These are phyloP conservation scores for Burhinus bistriatus DNA, from an alignment of 2,113 vertebrate species.

Conservation along the genomic window DNA sequence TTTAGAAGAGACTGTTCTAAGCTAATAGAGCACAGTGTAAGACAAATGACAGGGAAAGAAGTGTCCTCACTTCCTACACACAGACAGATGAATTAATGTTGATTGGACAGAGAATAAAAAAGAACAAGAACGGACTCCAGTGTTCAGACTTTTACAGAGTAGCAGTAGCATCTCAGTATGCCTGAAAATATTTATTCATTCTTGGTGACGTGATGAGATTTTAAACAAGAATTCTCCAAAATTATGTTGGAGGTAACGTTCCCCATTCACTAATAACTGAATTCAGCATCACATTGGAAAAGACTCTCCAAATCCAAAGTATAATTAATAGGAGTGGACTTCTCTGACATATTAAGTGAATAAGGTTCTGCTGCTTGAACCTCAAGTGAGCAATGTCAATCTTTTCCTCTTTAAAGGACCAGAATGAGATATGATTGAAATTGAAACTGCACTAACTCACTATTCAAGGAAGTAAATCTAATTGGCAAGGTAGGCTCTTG, in stretches of 20 bases:
- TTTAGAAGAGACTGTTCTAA: constrained; percentile 4
- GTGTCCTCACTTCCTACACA: constrained; percentile 7
- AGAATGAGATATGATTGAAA: background rate
- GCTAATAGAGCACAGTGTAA: background rate
- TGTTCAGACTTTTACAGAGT: background rate
- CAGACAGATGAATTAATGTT: background rate
- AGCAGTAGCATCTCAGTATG: background rate
- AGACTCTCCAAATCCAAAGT: background rate
- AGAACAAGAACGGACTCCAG: background rate
- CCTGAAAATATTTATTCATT: background rate
- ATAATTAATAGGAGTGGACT: background rate
- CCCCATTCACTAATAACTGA: background rate
- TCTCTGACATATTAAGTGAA: background rate
- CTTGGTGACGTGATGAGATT: background rate
- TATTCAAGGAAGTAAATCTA: background rate
- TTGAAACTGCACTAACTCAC: background rate
- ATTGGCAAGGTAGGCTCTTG: background rate
- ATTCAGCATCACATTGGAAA: background rate
- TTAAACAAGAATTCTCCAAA: background rate
- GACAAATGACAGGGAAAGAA: constrained; percentile 4
- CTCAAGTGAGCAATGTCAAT: background rate
- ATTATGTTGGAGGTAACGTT: background rate
- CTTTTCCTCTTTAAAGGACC: background rate
- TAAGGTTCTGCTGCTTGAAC: background rate
- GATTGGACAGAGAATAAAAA: background rate